phyloP scores from a whole-genome alignment of 2,113 vertebrate species.

The Nettapus auritus region DNA sequence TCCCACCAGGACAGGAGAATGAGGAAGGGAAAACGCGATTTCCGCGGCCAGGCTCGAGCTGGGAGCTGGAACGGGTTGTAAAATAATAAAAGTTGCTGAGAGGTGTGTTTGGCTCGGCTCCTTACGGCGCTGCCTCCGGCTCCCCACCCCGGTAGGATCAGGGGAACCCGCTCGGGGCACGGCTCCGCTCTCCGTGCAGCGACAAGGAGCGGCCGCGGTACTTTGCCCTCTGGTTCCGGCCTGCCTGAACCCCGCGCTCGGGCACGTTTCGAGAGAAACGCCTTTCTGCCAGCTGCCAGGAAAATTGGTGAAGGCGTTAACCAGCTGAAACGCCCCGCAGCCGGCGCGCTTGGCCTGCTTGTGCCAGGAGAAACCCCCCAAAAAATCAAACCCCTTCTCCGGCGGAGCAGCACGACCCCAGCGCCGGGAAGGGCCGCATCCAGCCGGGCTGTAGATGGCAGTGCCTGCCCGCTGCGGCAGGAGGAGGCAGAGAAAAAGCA shows the following conservation, averaged over 20 bases:
- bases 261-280: rapidly evolving
- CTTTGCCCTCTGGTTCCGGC: too few species aligned
- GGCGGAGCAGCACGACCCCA: background rate
- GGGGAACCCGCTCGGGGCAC: background rate
- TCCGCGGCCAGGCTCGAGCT: background rate
- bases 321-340: too few species aligned
- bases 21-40: background rate
- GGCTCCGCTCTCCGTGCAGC: background rate
- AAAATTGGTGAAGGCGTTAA: background rate
- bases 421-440: background rate
- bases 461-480: background rate
- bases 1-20: rapidly evolving
- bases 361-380: too few species aligned
- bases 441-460: conserved; percentile 30
- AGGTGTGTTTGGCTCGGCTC: rapidly evolving
- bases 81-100: conserved; percentile 8
- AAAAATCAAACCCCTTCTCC: background rate
- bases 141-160: background rate
- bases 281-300: rapidly evolving
- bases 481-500: background rate
- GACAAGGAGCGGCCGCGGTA: too few species aligned
- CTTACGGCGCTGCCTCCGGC: background rate
- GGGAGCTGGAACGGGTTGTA: background rate
- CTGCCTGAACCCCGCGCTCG: too few species aligned
- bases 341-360: too few species aligned